Conservation (phyloP, 2,797 vertebrate genomes). For the Tamandua tetradactyla region DNA sequence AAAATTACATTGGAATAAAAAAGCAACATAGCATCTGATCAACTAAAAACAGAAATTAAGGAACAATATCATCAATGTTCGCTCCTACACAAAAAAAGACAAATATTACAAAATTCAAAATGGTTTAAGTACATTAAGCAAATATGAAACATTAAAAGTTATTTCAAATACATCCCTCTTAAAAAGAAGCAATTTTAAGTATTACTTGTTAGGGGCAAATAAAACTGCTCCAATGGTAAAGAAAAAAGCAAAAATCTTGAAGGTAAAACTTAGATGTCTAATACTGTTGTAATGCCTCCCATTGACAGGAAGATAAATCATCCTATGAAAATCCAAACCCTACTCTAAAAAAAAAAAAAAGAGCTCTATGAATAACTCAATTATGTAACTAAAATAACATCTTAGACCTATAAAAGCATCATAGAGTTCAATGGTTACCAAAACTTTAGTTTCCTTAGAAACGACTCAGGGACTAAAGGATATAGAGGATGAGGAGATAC, state of each 20-base stretch:
- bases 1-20: constrained; percentile 18
- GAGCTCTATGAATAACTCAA: not conserved
- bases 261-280: not conserved
- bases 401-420: not conserved
- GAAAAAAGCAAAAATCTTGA: constrained; percentile 41
- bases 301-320: not conserved
- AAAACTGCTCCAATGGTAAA: not conserved
- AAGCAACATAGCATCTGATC: not conserved
- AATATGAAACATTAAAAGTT: constrained; percentile 40
- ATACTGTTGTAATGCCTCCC: not conserved
- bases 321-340: not conserved
- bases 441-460: not conserved
- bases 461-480: rapidly evolving
- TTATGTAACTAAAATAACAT: constrained; percentile 15
- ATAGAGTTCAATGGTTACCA: not conserved
- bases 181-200: not conserved
- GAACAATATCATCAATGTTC: not conserved
- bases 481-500: not conserved
- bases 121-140: not conserved
- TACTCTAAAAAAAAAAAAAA: not conserved
- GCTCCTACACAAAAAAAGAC: not conserved
- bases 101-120: not conserved
- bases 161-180: not conserved
- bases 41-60: not conserved
- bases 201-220: not conserved